Evolutionary conservation across 2,888 invertebrate genomes (phyloP).

Genomic region (Chalcosyrphus nemorum): DNA sequence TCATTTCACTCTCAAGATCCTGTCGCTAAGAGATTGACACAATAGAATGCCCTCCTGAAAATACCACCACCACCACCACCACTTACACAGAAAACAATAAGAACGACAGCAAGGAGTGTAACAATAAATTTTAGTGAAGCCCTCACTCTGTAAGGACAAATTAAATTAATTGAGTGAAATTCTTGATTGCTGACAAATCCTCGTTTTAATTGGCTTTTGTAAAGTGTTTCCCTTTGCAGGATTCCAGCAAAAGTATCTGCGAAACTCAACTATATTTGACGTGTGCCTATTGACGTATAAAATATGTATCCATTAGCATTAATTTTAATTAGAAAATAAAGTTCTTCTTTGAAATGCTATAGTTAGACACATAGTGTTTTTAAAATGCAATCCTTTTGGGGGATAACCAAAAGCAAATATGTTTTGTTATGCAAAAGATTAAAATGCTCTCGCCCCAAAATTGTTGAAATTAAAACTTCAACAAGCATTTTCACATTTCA

Average conservation of each 20-base stretch:
- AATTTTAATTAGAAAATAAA: not conserved
- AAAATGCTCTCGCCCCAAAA: slow-evolving; percentile 1
- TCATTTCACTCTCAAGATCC: not conserved
- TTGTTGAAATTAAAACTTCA: slow-evolving; percentile 1
- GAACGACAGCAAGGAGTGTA: not conserved
- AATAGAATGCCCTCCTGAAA: not conserved
- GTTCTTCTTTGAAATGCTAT: not conserved
- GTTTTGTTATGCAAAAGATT: not conserved
- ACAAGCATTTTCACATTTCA: not conserved
- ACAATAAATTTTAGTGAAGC: slow-evolving; percentile 8
- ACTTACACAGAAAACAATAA: not conserved
- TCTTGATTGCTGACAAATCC: slow-evolving; percentile 20
- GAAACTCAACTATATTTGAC: not conserved
- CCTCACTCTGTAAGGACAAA: slow-evolving; percentile 2
- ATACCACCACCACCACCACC: not conserved
- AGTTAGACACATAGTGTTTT: too few species aligned
- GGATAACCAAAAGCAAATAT: not conserved
- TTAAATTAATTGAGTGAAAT: slow-evolving; percentile 43
- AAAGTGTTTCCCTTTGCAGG: not conserved
- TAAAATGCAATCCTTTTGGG: not conserved
- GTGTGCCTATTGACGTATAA: not conserved
- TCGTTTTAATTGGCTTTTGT: slow-evolving; percentile 22
- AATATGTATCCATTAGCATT: not conserved
- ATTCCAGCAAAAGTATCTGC: not conserved
- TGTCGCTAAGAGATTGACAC: slow-evolving; percentile 18